phyloP scores from a whole-genome alignment of 2,797 vertebrate genomes.

The Anas georgica region DNA sequence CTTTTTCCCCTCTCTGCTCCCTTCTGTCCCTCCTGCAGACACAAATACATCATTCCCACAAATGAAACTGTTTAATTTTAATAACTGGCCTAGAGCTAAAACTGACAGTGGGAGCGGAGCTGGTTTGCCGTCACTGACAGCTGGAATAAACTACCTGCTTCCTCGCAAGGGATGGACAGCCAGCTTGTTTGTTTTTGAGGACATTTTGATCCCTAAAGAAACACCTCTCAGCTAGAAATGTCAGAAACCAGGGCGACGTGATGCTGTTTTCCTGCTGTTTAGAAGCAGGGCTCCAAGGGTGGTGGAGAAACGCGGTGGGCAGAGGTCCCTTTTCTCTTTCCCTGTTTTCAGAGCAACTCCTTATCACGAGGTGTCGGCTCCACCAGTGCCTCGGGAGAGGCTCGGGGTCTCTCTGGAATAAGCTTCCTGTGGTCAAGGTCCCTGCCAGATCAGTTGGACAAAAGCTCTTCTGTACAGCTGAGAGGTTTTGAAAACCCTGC shows the following conservation, averaged over 20 bases:
- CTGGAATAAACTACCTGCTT: slow-evolving; percentile 68
- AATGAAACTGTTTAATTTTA: slow-evolving; percentile 57
- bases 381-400: background rate
- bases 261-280: background rate
- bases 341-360: background rate
- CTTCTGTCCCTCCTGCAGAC: slow-evolving; percentile 20
- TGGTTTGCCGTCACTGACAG: slow-evolving; percentile 43
- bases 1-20: background rate
- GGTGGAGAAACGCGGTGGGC: background rate
- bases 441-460: background rate
- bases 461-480: slow-evolving; percentile 50
- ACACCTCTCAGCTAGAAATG: background rate
- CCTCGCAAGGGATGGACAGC: slow-evolving; percentile 31
- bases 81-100: slow-evolving; percentile 64
- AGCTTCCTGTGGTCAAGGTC: slow-evolving; percentile 45
- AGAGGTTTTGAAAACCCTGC: slow-evolving; percentile 49
- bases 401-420: background rate
- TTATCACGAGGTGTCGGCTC: background rate
- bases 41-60: slow-evolving; percentile 39
- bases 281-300: background rate
- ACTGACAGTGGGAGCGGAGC: slow-evolving; percentile 46
- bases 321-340: background rate
- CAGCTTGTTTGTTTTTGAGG: slow-evolving; percentile 42
- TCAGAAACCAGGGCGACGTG: background rate
- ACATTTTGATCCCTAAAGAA: slow-evolving; percentile 40